Percentiles rank a stretch among this genome's conserved stretches.
These are phyloP conservation scores for Amphimedon queenslandica DNA, from an alignment of 37 sponge, comb jelly and placozoan species.

Conservation along the genomic window DNA sequence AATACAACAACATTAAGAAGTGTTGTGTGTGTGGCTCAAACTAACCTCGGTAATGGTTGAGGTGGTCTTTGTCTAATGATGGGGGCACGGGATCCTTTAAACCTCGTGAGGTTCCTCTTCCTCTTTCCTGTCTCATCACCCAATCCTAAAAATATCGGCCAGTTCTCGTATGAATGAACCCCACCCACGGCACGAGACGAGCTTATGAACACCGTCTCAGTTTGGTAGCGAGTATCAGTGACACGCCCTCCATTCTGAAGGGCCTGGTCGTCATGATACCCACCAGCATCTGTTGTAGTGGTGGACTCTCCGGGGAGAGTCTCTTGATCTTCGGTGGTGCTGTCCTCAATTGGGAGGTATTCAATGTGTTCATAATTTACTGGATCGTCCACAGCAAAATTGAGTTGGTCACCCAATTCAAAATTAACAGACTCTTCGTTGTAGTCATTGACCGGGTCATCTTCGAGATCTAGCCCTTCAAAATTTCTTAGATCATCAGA, in stretches of 20 bases:
- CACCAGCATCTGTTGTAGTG: slow-evolving; percentile 22
- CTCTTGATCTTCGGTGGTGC: slow-evolving; percentile 29
- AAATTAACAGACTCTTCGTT: too few relatives aligned
- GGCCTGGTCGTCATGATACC: slow-evolving; percentile 19
- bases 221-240: not conserved
- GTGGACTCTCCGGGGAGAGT: slow-evolving; percentile 18
- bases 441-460: too few relatives aligned
- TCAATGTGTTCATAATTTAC: too few relatives aligned
- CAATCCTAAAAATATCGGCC: not conserved
- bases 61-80: not conserved
- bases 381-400: too few relatives aligned
- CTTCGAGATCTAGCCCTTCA: too few relatives aligned
- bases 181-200: not conserved
- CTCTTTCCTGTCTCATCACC: not conserved
- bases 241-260: too few relatives aligned
- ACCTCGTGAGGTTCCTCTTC: not conserved
- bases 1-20: too few relatives aligned
- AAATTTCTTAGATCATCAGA: too few relatives aligned
- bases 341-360: too few relatives aligned
- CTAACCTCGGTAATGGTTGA: not conserved
- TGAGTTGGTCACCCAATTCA: too few relatives aligned
- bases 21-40: not conserved
- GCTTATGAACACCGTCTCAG: not conserved
- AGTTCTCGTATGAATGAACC: not conserved
- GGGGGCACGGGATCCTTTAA: not conserved